A percentile compares a stretch with the other conserved stretches of the same genome.
phyloP scores from a whole-genome alignment of 2,113 vertebrate species.

The Colaptes auratus region DNA sequence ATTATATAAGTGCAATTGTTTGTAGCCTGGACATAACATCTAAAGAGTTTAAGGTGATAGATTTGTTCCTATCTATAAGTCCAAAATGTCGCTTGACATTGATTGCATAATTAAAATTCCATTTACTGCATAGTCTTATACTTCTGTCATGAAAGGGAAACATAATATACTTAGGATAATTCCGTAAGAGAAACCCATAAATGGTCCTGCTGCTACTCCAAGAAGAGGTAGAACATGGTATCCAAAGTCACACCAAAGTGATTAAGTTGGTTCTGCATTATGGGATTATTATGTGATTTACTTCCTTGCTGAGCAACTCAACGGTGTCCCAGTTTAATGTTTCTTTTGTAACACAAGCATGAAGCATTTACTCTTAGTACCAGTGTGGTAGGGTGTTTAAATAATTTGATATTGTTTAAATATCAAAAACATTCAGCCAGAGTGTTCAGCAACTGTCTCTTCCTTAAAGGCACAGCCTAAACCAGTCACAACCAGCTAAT shows the following conservation, averaged over 20 bases:
- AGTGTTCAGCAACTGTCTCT: too few species aligned
- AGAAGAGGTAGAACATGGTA: background rate
- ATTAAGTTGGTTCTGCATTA: background rate
- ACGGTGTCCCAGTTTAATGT: background rate
- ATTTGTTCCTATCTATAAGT: background rate
- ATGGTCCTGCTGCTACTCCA: background rate
- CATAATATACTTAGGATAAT: background rate
- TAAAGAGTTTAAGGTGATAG: background rate
- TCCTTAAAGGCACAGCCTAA: too few species aligned
- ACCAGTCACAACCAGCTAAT: too few species aligned
- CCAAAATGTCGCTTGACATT: background rate
- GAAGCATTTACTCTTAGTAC: background rate
- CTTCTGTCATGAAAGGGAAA: background rate
- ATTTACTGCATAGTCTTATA: background rate
- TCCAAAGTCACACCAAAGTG: background rate
- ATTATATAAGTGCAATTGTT: slow-evolving; percentile 9
- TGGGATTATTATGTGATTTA: background rate
- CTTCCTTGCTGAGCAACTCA: background rate
- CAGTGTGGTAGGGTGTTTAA: too few species aligned
- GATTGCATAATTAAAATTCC: background rate
- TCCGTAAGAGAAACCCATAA: background rate
- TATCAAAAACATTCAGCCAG: too few species aligned
- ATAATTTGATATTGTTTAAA: too few species aligned
- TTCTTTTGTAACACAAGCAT: background rate
- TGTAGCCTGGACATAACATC: background rate